Evolutionary conservation across 2,888 invertebrate genomes (phyloP), one percentile per base, ranked within the genome.

Genomic region (Phragmatobia fuliginosa): DNA sequence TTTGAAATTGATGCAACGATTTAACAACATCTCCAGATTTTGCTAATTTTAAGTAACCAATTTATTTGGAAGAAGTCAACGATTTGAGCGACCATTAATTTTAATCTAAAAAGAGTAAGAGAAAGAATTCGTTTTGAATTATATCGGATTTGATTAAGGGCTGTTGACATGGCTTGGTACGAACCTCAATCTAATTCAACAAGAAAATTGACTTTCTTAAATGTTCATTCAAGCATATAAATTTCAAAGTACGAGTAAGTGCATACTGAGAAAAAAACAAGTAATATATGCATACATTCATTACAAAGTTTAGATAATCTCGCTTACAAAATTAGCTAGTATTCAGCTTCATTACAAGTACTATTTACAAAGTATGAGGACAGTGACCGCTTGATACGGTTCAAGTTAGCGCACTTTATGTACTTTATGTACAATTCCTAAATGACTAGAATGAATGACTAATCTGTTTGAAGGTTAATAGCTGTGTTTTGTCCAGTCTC

Each of bases 281-380:
- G 5, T 25, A 25, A 52, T 45, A 45, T 21, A 21, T 25, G 52
- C 14, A 52, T 52, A 25, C 14, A 21, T n/a, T 10, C 25, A 25
- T 25, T 62, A 33, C 38, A 62, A 62, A 5, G 49, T 3, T 49
- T 56, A 66, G 32, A 74, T 32, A 69, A 69, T 56, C 58, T 63
- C 70, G 62, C 71, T 66, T 65, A 31, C 62, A 67, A 68, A 69
- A 74, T 79, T 77, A 66, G 71, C 59, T 36, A n/a, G 8, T 62
- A 67, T 59, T 52, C 62, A 65, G 60, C 70, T 67, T 73, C 73
- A 79, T 79, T 60, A 74, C 61, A 75, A 31, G 36, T 74, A 67
- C 75, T 70, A 72, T 49, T 56, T 82, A 71, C 82, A 77, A 80
- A 80, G 75, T 71, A n/a, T 64, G 73, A 77, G 80, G 67, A 32